phyloP scores from a whole-genome alignment of 2,797 vertebrate species.

The Cheirogaleus major region DNA sequence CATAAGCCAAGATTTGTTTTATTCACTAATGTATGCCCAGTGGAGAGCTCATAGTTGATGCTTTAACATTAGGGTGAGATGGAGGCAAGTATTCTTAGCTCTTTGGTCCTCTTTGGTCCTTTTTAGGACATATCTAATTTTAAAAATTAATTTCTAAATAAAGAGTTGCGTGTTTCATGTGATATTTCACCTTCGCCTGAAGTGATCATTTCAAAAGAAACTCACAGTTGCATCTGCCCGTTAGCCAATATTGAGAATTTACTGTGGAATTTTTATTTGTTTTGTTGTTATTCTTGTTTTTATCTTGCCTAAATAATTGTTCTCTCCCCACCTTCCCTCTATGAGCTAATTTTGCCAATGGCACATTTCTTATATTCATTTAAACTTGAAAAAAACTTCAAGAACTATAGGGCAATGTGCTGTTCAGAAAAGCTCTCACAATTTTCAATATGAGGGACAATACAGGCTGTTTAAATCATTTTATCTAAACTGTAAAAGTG shows the following conservation, averaged over 20 bases:
- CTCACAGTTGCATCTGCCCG: not conserved
- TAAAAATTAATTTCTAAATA: not conserved
- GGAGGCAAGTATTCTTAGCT: not conserved
- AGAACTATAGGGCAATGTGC: not conserved
- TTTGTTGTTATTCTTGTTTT: not conserved
- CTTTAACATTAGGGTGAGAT: not conserved
- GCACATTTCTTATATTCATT: not conserved
- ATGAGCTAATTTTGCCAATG: not conserved
- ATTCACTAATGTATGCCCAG: not conserved
- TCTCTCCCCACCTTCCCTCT: not conserved
- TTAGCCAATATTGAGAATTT: slow-evolving; percentile 25
- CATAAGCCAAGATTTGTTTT: not conserved
- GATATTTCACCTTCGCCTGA: not conserved
- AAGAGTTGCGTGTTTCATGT: not conserved
- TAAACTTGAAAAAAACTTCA: not conserved
- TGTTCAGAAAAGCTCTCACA: not conserved
- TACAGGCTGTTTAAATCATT: not conserved
- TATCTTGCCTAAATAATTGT: not conserved
- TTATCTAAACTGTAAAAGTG: not conserved
- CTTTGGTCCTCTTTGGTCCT: not conserved
- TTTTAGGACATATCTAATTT: not conserved
- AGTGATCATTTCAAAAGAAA: not conserved
- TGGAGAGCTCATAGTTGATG: not conserved
- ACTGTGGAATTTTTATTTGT: not conserved
- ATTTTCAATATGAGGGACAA: not conserved